phyloP scores from a whole-genome alignment of 2,888 invertebrate genomes.

The Pandemis corylana region DNA sequence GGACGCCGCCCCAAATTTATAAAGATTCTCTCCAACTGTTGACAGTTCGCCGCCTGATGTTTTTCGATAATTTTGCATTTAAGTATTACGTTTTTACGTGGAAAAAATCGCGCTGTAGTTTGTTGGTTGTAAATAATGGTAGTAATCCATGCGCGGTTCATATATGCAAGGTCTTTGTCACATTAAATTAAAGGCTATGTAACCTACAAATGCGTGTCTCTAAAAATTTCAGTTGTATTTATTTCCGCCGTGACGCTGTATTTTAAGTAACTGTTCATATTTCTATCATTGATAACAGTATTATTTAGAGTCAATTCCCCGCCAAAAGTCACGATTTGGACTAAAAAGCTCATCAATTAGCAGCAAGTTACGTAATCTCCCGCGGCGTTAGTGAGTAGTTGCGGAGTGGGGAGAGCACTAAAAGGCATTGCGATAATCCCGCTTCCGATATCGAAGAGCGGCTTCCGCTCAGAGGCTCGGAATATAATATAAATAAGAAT shows the following conservation, averaged over 20 bases:
- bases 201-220: no score
- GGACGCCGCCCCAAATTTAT: constrained; percentile 68
- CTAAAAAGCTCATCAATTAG: constrained; percentile 20
- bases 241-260: no score
- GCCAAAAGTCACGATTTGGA: constrained; percentile 2
- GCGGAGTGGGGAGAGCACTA: constrained; percentile 66
- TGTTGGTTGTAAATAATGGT: not conserved
- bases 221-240: no score
- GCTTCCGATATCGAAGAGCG: constrained; percentile 70
- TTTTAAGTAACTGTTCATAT: not conserved
- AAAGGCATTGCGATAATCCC: constrained; percentile 76
- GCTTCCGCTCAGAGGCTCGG: constrained; percentile 52
- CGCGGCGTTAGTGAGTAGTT: constrained; percentile 56
- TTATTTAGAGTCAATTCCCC: not conserved
- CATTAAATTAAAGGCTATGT: no score
- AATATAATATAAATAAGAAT: constrained; percentile 84
- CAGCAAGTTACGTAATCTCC: constrained; percentile 45
- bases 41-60: constrained; percentile 64
- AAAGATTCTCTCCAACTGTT: constrained; percentile 59
- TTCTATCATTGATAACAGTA: not conserved
- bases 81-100: not conserved
- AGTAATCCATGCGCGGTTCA: no score
- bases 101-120: not conserved
- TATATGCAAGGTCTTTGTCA: no score
- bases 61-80: constrained; percentile 5